Conservation (phyloP, 53 echinoderm and acorn worm species). For the Apostichopus leukothele region DNA sequence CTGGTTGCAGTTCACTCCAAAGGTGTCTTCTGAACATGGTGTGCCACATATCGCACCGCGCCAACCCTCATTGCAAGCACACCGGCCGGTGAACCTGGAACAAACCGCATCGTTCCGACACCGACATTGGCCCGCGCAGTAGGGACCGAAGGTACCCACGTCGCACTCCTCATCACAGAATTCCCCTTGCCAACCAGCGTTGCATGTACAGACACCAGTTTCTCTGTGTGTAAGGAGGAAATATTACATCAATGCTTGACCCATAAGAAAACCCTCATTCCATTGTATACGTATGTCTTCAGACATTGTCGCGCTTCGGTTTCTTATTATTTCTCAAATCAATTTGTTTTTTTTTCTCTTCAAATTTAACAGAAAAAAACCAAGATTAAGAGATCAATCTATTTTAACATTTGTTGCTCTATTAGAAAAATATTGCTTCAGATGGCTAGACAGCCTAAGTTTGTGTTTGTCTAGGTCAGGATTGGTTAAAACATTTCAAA, state of each 20-base stretch:
- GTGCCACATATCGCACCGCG: constrained; percentile 59
- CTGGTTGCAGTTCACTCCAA: constrained; percentile 59
- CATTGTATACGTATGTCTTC: too few relatives aligned
- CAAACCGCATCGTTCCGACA: constrained; percentile 74
- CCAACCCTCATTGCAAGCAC: constrained; percentile 76
- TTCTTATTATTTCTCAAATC: too few relatives aligned
- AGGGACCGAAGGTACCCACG: constrained; percentile 62
- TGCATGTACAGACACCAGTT: constrained; percentile 60
- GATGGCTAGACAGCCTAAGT: too few relatives aligned
- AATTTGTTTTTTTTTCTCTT: too few relatives aligned
- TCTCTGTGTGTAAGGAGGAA: not conserved
- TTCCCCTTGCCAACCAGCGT: constrained; percentile 73
- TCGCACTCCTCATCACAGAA: constrained; percentile 63
- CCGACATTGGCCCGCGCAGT: constrained; percentile 60
- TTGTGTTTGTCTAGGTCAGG: too few relatives aligned
- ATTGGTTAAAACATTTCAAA: too few relatives aligned
- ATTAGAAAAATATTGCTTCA: too few relatives aligned
- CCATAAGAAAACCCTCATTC: too few relatives aligned
- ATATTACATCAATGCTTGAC: not conserved
- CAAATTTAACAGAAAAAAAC: too few relatives aligned
- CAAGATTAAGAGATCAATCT: too few relatives aligned
- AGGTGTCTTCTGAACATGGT: constrained; percentile 65
- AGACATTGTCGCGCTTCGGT: too few relatives aligned
- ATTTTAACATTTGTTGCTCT: too few relatives aligned
- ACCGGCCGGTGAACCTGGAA: constrained; percentile 71